Base-by-base conservation (phyloP, 2,113 vertebrate genomes). In the Piliocolobus tephrosceles region DNA sequence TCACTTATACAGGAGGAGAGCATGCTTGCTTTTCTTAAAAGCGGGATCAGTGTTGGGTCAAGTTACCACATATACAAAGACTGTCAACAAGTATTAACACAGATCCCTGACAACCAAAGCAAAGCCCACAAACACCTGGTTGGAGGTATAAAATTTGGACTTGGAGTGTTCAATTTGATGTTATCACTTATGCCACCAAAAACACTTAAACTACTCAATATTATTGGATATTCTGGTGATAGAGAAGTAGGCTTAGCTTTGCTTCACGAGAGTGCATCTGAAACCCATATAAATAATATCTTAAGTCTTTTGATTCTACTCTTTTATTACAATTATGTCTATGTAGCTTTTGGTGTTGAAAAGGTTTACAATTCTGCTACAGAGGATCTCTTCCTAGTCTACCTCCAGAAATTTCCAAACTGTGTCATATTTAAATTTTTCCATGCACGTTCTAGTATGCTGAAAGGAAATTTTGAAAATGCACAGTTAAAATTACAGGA, bases 371-470 rank as follows among this genome's bases (percentile, higher is more conserved):
- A 0, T 64, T 61, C 85, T 75, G 11, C 81, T 38, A 57, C 88
- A 10, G 99, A 99, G 78, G 96, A 98, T 52, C 98, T 99, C 88
- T 98, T 99, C 95, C 97, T 99, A 83, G 98, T 99, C 0, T 99
- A 99, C 94, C 96, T 99, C 66, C 97, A 98, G 25, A 99, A 99
- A 93, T 99, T 99, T 96, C 99, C 99, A 75, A 99, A 99, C 98
- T 99, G 99, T 45, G 98, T 99, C 52, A 98, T 99, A 50, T 99
- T 99, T 61, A 98, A 99, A 57, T 99, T 99, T 98, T 99, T 99
- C 98, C 97, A 99, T 0, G 99, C 99, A 38, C 98, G 99, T 27
- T 98, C 99, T 68, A 95, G 97, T 2, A 98, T 99, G 4, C 98
- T 99, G 50, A 98, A 98, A 94, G 99, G 99, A 92, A 97, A 99